A percentile compares a stretch with the other conserved stretches of the same genome.
Evolutionary conservation across 1,140 invertebrate genomes (phyloP).

Genomic region (Pararge aegeria): DNA sequence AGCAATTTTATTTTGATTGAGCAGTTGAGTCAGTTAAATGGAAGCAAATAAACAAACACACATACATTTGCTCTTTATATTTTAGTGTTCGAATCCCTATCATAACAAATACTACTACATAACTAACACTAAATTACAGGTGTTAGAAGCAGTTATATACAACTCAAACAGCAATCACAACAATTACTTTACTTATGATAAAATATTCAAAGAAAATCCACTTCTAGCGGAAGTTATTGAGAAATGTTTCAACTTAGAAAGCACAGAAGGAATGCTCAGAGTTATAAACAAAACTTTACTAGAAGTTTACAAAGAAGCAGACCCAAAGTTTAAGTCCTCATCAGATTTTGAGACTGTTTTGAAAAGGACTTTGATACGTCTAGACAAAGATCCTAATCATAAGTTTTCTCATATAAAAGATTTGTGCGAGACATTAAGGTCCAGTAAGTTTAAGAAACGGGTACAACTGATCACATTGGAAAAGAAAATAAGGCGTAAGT

Average conservation of each 20-base stretch:
- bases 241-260: conserved; percentile 38
- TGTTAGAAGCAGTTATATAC: conserved; percentile 14
- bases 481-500: background rate
- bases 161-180: background rate
- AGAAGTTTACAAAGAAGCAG: conserved; percentile 30
- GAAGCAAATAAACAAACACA: too few species aligned
- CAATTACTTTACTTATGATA: conserved; percentile 12
- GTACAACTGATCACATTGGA: conserved; percentile 40
- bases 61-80: too few species aligned
- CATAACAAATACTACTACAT: too few species aligned
- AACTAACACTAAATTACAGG: conserved; percentile 13
- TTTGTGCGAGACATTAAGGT: conserved; percentile 40
- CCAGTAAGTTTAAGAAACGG: conserved; percentile 34
- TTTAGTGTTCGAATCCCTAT: too few species aligned
- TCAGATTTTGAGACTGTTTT: conserved; percentile 34
- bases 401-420: conserved; percentile 45
- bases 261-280: conserved; percentile 41
- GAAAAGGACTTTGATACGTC: conserved; percentile 21
- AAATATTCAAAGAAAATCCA: conserved; percentile 23
- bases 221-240: conserved; percentile 39
- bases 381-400: conserved; percentile 38
- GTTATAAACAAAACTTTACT: conserved; percentile 41
- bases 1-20: too few species aligned
- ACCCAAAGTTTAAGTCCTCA: conserved; percentile 34
- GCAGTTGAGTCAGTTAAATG: too few species aligned